Conservation (phyloP, 2,113 vertebrate species). For the Carassius gibelio region DNA sequence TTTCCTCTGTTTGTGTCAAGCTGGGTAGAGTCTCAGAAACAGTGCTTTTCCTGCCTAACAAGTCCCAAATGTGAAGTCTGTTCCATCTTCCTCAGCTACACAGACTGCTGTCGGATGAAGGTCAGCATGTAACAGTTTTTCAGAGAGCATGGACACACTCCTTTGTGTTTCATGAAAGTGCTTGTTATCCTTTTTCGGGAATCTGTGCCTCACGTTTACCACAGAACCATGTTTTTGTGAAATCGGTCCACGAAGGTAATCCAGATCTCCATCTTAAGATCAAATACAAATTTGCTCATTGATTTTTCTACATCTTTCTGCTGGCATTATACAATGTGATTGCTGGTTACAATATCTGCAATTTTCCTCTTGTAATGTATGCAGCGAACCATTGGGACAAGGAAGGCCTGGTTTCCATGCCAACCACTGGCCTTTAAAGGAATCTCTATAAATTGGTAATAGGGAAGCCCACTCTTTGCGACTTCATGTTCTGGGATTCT, state of each 20-base stretch:
- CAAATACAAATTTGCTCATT: slow-evolving; percentile 10
- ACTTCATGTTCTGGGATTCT: slow-evolving; percentile 18
- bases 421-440: slow-evolving; percentile 14
- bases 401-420: slow-evolving; percentile 13
- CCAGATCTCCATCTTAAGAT: not conserved
- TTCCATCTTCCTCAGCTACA: slow-evolving; percentile 15
- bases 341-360: slow-evolving; percentile 8
- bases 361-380: slow-evolving; percentile 24
- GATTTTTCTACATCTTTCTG: slow-evolving; percentile 3
- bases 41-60: slow-evolving; percentile 43
- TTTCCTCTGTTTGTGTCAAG: slow-evolving; percentile 9
- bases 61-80: slow-evolving; percentile 45
- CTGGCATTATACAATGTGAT: not conserved
- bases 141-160: slow-evolving; percentile 6
- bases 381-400: not conserved
- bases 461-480: not conserved
- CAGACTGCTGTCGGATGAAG: not conserved
- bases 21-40: not conserved
- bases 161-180: not conserved
- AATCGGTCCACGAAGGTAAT: not conserved
- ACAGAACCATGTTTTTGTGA: not conserved
- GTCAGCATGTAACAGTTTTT: not conserved
- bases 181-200: not conserved
- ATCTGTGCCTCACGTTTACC: not conserved
- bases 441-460: not conserved